Conservation (phyloP, 2,113 vertebrate species). For the Felis chaus region DNA sequence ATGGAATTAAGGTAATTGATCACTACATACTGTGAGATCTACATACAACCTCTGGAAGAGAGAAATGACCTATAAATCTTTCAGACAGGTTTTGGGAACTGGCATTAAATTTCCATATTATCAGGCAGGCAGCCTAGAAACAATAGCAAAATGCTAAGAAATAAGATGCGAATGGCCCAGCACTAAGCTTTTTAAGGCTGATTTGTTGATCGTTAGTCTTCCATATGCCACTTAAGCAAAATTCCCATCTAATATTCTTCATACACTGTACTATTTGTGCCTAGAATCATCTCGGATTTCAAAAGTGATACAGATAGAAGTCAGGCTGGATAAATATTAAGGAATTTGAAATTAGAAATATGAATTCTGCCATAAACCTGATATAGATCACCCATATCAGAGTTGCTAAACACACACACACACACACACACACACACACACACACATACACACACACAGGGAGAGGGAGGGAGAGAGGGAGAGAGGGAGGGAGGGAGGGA, state of each 20-base stretch:
- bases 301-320: neutral
- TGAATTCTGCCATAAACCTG: neutral
- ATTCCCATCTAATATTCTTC: neutral
- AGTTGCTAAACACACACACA: neutral
- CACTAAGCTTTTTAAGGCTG: neutral
- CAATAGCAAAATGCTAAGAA: neutral
- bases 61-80: constrained; percentile 10
- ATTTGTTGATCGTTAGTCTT: neutral
- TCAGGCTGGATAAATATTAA: neutral
- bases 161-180: neutral
- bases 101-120: constrained; percentile 44
- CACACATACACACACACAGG: too few species aligned
- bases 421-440: neutral
- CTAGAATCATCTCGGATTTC: neutral
- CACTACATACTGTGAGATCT: neutral
- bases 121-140: constrained; percentile 8
- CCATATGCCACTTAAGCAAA: neutral
- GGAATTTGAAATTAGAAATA: neutral
- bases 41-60: neutral
- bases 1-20: constrained; percentile 24
- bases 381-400: neutral
- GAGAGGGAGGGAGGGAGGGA: neutral
- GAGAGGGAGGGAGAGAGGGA: too few species aligned
- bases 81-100: constrained; percentile 35
- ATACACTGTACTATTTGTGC: neutral